Evolutionary conservation across 2,113 vertebrate genomes (phyloP), one percentile per base, ranked within the genome.

Genomic region (Corythoichthys haematopterus): DNA sequence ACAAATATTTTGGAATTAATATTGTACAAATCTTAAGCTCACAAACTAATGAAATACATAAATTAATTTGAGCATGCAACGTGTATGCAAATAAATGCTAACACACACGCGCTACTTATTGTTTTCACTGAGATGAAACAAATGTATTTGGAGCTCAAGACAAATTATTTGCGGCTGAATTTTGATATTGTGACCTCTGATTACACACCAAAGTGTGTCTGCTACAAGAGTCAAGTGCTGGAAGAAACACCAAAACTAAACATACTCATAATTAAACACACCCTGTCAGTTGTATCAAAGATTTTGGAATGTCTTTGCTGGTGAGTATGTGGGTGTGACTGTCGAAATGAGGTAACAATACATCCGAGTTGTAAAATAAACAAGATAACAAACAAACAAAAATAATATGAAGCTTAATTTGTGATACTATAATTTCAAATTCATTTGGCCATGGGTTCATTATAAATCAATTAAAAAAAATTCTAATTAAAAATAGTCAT

Each of bases 231-330:
- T 46, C 10, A 43, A 40, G 38, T 45, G 37, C 55, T 59, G 28
- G 3, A 64, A 66, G 63, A n/a, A 58, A 36, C 62, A 66, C 40
- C 65, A 59, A 61, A 65, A 76, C 48, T 56, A 52, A 43, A 61
- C 40, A 64, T 35, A 69, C 48, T 50, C 52, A 64, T 28, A 28
- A 28, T 43, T 20, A 2, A 40, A 66, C 65, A 64, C 69, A 75
- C 65, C 64, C 70, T 46, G 46, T 69, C 74, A 73, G 67, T 66
- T 81, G 67, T 20, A 62, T 76, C 66, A 80, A 20, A 70, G 48
- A 77, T 52, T 53, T 57, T 16, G 69, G 69, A 70, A 43, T 78
- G 66, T 79, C 65, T 63, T n/a, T 48, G 57, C 35, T 28, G 2
- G 5, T 61, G 64, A 60, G 15, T 16, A 46, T 66, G 53, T 48